Evolutionary conservation across 1,140 invertebrate genomes (phyloP), one percentile per base, ranked within the genome.

Genomic region (Calliphora vicina): DNA sequence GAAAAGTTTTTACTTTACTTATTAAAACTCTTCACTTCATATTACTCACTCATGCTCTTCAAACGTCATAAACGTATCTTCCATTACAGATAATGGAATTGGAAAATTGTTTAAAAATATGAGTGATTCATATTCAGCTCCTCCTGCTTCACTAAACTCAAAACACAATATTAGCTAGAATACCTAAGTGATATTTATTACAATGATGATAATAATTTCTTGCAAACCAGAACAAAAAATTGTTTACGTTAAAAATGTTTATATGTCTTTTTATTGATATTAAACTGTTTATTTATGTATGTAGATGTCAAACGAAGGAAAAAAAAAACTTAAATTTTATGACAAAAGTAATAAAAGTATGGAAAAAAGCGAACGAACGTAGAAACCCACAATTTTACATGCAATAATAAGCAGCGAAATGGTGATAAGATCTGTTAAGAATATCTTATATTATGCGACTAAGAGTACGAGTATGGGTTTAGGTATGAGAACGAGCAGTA

Each of bases 391-490:
- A 50, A 50, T 50, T 50, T 50, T 50, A 50, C 17, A 50, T 50
- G 45, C 45, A 17, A 50, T 50, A 50, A 50, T 50, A 50, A 74
- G 15, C 27, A 35, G 13, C 26, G 3, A 15, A 74, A 29, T 27
- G 72, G 27, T 74, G 72, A 35, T 35, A 35, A 35, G 25, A 35
- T 74, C 72, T 74, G 27, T 35, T 72, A 74, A 74, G 72, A 42
- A 74, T 74, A 74, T 29, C 15, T 73, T 29, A 29, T 74, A 45
- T 12, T 45, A 45, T 29, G 8, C 8, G 29, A 8, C 2, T 35
- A 35, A 8, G 35, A 2, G 10, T 35, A n/a, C n/a, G n/a, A 10
- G 35, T 35, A 35, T 35, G 35, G 4, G 1, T 35, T 35, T 35
- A 35, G 10, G 10, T 35, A 35, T 35, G 35, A 35, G 35, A 29